Base-by-base conservation (phyloP, 2,888 invertebrate species). In the Muschampia staudingeri region DNA sequence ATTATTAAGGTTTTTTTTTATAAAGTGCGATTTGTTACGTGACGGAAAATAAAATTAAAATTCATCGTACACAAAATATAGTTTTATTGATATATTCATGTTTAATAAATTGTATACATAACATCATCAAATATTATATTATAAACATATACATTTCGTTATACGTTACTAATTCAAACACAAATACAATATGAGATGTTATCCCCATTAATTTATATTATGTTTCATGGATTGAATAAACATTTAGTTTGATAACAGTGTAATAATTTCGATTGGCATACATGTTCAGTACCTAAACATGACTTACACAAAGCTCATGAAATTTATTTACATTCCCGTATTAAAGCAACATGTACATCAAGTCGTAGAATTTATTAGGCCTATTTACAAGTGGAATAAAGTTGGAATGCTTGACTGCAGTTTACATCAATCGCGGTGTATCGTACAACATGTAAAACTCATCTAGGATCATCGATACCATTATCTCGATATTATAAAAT, bases 71-170 rank as follows among this genome's bases (percentile, higher is more conserved):
- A 97, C 97, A 97, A 97, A 97, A 97, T 97, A 97, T 97, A 97
- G 96, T 97, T 97, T 97, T 97, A 97, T 97, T 97, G 96, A 96
- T 97, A 96, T 96, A 96, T 96, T 93, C 96, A 97, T 96, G 96
- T 97, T 97, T 97, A 97, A 97, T 97, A 97, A 96, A 97, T 96
- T 97, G 96, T 97, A 97, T 97, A 97, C 96, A 96, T 97, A 97
- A 96, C 96, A 96, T 96, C 96, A 95, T 96, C 96, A 96, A 96
- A 96, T 96, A 96, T 96, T 96, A 96, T 96, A 96, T 97, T 96
- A 96, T 95, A 96, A 96, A 97, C 96, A 97, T 97, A 96, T 96
- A 96, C 96, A 96, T 96, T 96, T 95, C 95, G 96, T 96, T 96
- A 96, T 95, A 96, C 95, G 95, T 96, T 92, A 95, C 96, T 95